A percentile compares a stretch with the other conserved stretches of the same genome.
Conservation (phyloP, 2,888 invertebrate species). For the Agrypnus murinus region DNA sequence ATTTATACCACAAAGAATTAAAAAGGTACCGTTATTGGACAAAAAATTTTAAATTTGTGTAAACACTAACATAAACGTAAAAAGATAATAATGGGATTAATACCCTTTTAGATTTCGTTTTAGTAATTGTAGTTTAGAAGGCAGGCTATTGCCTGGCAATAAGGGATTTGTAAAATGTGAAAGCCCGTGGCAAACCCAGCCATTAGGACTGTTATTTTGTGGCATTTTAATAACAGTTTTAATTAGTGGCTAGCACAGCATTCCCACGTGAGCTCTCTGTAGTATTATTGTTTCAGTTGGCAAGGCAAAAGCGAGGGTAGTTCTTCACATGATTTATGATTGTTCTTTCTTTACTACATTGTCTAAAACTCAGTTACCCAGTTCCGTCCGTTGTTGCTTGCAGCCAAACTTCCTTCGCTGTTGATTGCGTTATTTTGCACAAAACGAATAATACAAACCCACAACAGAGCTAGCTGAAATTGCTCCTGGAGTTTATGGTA, state of each 20-base stretch:
- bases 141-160: slow-evolving; percentile 38
- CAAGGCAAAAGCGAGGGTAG: slow-evolving; percentile 53
- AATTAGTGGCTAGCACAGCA: slow-evolving; percentile 60
- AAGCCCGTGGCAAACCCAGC: slow-evolving; percentile 46
- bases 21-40: too few species aligned
- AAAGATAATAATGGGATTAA: slow-evolving; percentile 10
- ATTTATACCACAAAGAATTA: too few species aligned
- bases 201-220: slow-evolving; percentile 56
- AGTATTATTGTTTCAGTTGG: slow-evolving; percentile 50
- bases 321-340: slow-evolving; percentile 60
- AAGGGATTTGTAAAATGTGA: slow-evolving; percentile 49
- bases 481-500: slow-evolving; percentile 26
- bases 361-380: slow-evolving; percentile 43
- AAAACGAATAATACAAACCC: slow-evolving; percentile 4
- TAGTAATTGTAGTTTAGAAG: slow-evolving; percentile 30
- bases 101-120: slow-evolving; percentile 23
- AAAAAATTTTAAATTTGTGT: too few species aligned
- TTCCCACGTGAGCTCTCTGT: slow-evolving; percentile 59
- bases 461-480: slow-evolving; percentile 7
- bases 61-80: neutral
- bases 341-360: slow-evolving; percentile 57
- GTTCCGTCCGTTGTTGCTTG: too few species aligned
- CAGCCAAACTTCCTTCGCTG: too few species aligned
- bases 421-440: slow-evolving; percentile 27
- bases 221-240: slow-evolving; percentile 65